Base-by-base conservation (phyloP, 2,797 vertebrate species). In the Rhinichthys osculus region DNA sequence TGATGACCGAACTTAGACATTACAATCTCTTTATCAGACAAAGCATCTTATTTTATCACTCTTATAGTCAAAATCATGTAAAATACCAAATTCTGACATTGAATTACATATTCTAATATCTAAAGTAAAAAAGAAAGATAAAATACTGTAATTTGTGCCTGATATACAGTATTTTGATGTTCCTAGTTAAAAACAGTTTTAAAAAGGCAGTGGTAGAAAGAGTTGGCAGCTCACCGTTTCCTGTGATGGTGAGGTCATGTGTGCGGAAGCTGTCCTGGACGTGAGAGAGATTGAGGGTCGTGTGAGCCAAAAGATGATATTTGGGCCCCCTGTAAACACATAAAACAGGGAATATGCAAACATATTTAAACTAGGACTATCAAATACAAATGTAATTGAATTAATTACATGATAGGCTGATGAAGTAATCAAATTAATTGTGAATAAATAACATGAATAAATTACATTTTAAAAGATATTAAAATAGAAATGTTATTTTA, bases 211-310 rank as follows among this genome's bases (percentile, higher is more conserved):
- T 8, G 5, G 14, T 35, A 50, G 50, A 50, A 10, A 11, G 50
- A 59, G 89, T 88, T 33, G 23, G 89, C 70, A 83, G 88, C 94
- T 94, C 92, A 98, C 98, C 97, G 1, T 96, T 97, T 91, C 96
- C 95, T 40, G 95, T 93, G 64, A 98, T 96, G 81, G 94, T 92
- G 91, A 99, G 96, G 94, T 98, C 97, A 7, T 98, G 98, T 16
- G 98, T 99, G 83, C 97, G 96, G 92, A 99, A 98, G 86, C 96
- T 97, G 8, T 98, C 97, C 91, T 98, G 97, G 87, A 97, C 93
- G 3, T 97, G 95, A 0, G 94, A 93, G 90, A 99, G 94, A 4
- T 93, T 95, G 84, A 98, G 96, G 1, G 93, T 93, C 44, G 96
- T 95, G 54, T 98, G 96, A 76, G 97, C 97, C 92, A 98, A 91